These are phyloP conservation scores for Allochrocebus solatus DNA, from an alignment of 2,797 vertebrate species.

Conservation along the genomic window DNA sequence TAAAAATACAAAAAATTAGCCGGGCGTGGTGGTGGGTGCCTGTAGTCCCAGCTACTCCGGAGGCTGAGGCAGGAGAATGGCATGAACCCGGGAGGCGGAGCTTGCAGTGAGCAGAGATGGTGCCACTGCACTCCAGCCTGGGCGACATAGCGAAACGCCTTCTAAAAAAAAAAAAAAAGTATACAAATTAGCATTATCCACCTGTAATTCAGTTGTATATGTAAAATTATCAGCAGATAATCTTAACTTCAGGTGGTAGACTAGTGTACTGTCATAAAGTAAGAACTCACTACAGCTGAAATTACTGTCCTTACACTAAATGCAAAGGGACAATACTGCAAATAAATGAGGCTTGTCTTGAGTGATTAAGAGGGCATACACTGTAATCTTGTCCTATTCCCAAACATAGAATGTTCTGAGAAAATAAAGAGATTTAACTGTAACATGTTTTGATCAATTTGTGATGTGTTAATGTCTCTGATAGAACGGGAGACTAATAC, in stretches of 20 bases:
- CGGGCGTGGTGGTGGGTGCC: too few species aligned
- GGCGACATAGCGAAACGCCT: fast-evolving
- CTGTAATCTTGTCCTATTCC: background rate
- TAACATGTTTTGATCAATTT: background rate
- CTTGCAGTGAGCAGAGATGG: too few species aligned
- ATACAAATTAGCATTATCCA: background rate
- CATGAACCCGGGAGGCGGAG: fast-evolving
- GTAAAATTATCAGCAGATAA: background rate
- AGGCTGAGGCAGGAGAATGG: too few species aligned
- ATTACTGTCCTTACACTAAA: background rate
- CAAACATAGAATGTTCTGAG: background rate
- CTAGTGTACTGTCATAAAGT: background rate
- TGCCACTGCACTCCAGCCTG: too few species aligned
- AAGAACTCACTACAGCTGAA: background rate
- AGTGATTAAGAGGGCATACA: background rate
- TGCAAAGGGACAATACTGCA: background rate
- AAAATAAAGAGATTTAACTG: background rate
- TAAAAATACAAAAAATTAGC: too few species aligned
- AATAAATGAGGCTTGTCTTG: background rate
- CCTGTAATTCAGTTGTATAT: background rate
- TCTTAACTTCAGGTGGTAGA: background rate
- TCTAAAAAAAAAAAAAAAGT: too few species aligned
- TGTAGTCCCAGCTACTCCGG: too few species aligned
- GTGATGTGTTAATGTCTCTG: background rate
- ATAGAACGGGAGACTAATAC: background rate